Conservation (phyloP, 2,797 vertebrate species). For the Spheniscus humboldti region DNA sequence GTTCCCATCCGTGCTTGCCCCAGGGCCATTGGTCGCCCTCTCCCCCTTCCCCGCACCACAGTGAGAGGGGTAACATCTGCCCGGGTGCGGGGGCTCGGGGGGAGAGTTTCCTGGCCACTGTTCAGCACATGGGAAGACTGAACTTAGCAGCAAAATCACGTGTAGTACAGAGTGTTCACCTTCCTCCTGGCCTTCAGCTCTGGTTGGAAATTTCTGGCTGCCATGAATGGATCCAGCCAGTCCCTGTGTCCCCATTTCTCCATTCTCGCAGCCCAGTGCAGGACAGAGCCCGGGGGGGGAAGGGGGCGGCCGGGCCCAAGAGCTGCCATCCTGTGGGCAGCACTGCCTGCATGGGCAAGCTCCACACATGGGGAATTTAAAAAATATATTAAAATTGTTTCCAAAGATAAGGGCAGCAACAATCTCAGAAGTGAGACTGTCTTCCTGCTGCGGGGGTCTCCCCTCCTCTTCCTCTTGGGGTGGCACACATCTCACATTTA, state of each 20-base stretch:
- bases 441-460: background rate
- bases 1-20: background rate
- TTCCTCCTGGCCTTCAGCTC: background rate
- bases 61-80: background rate
- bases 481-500: background rate
- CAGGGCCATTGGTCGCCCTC: fast-evolving
- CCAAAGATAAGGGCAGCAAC: background rate
- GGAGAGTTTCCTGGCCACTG: background rate
- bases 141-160: background rate
- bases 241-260: fast-evolving
- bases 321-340: background rate
- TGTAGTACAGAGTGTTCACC: fast-evolving
- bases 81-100: fast-evolving
- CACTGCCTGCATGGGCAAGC: background rate
- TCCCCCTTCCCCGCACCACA: background rate
- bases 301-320: fast-evolving
- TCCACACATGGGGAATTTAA: fast-evolving
- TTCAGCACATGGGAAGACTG: fast-evolving
- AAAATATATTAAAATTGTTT: background rate
- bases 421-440: background rate
- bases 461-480: background rate
- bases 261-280: fast-evolving
- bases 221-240: fast-evolving
- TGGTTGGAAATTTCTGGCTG: background rate
- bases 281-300: background rate